Percentiles rank a stretch among this genome's conserved stretches.
These are phyloP conservation scores for Julus scandinavius DNA, from an alignment of 2,888 invertebrate species.

Conservation along the genomic window DNA sequence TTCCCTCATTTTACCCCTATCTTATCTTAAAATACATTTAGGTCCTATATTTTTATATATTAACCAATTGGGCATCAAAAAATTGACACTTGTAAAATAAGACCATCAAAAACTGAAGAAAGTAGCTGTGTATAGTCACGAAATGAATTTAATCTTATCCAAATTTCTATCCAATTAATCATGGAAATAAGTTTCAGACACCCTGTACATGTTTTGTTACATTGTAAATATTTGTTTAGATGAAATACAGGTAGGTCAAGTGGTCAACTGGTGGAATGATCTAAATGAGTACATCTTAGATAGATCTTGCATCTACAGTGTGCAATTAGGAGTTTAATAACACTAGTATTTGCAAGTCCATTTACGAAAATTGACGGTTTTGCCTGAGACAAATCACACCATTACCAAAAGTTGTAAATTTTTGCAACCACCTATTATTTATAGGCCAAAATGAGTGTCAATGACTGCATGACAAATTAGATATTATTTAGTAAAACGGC, in stretches of 20 bases:
- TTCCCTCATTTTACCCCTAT: background rate
- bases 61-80: too few relatives aligned
- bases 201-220: too few relatives aligned
- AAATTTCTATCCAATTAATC: too few relatives aligned
- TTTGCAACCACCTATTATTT: background rate
- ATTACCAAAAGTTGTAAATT: background rate
- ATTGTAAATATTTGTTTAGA: too few relatives aligned
- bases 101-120: background rate
- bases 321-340: background rate
- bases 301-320: background rate
- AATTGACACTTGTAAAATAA: too few relatives aligned
- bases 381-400: background rate
- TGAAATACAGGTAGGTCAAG: too few relatives aligned
- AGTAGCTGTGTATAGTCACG: too few relatives aligned
- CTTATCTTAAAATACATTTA: background rate
- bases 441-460: background rate
- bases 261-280: background rate
- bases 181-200: too few relatives aligned
- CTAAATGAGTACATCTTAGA: background rate
- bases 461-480: background rate
- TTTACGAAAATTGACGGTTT: background rate
- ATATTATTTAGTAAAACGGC: background rate
- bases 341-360: background rate
- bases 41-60: background rate
- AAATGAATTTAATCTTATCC: too few relatives aligned